phyloP scores from a whole-genome alignment of 2,113 vertebrate species.

The Mandrillus leucophaeus region DNA sequence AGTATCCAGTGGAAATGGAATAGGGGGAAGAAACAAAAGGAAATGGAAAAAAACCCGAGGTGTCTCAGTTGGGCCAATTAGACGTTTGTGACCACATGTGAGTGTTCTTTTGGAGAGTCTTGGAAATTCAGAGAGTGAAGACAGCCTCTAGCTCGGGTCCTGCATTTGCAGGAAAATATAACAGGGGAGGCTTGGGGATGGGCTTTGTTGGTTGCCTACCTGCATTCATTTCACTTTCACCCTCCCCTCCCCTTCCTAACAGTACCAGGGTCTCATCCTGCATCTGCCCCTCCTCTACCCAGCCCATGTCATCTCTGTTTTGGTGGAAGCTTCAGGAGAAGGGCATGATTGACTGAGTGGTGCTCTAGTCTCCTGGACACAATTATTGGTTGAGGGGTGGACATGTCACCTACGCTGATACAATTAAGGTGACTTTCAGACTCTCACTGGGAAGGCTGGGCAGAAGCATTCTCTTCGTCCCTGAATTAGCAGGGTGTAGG shows the following conservation, averaged over 20 bases:
- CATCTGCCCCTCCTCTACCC: fast-evolving
- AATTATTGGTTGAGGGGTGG: background rate
- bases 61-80: background rate
- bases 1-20: background rate
- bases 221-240: background rate
- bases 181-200: background rate
- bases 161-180: background rate
- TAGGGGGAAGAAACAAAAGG: background rate
- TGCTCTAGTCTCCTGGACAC: background rate
- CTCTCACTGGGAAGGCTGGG: background rate
- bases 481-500: background rate
- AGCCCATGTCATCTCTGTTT: background rate
- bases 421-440: background rate
- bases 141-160: too few relatives aligned
- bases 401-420: too few relatives aligned
- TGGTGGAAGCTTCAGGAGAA: background rate
- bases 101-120: background rate
- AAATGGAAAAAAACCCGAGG: background rate
- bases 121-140: background rate
- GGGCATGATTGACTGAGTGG: fast-evolving
- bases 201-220: background rate
- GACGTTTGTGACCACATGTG: background rate
- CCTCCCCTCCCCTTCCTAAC: background rate
- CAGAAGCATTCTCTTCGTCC: background rate
- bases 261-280: background rate